A percentile compares a stretch with the other conserved stretches of the same genome.
These are phyloP conservation scores for Ligdia adustata DNA, from an alignment of 2,888 invertebrate species.

Conservation along the genomic window DNA sequence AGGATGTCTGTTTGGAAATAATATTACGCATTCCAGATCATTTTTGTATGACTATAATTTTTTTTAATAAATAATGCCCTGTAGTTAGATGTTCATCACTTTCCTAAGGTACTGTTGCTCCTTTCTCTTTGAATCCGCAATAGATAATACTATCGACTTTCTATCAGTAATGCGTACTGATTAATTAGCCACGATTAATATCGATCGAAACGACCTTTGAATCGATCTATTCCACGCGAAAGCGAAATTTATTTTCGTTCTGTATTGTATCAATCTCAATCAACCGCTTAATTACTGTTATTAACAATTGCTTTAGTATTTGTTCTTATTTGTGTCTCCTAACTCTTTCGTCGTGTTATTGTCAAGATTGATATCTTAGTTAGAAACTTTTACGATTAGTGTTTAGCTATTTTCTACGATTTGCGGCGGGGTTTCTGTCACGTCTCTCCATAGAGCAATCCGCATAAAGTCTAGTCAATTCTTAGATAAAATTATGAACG, in stretches of 20 bases:
- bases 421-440: slow-evolving; percentile 26
- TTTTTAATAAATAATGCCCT: too few relatives aligned
- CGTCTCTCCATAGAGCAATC: slow-evolving; percentile 15
- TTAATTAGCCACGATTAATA: slow-evolving; percentile 79
- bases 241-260: slow-evolving; percentile 51
- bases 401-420: slow-evolving; percentile 15
- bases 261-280: slow-evolving; percentile 41
- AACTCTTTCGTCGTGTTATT: slow-evolving; percentile 11
- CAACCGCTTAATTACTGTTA: slow-evolving; percentile 27
- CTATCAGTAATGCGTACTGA: slow-evolving; percentile 76
- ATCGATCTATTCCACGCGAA: slow-evolving; percentile 55
- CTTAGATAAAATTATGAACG: slow-evolving; percentile 33
- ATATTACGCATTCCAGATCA: too few relatives aligned
- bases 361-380: slow-evolving; percentile 25
- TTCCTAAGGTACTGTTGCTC: slow-evolving; percentile 49
- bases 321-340: slow-evolving; percentile 16
- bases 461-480: slow-evolving; percentile 16
- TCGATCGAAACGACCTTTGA: slow-evolving; percentile 56
- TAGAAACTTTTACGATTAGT: slow-evolving; percentile 26
- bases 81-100: slow-evolving; percentile 32
- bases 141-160: slow-evolving; percentile 67
- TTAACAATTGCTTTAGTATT: slow-evolving; percentile 20
- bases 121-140: slow-evolving; percentile 71
- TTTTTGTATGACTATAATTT: too few relatives aligned
- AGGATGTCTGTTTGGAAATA: too few relatives aligned